Percentiles rank a stretch among this genome's conserved stretches.
Evolutionary conservation across 2,113 vertebrate species (phyloP).

Genomic region (Eulemur macaco): DNA sequence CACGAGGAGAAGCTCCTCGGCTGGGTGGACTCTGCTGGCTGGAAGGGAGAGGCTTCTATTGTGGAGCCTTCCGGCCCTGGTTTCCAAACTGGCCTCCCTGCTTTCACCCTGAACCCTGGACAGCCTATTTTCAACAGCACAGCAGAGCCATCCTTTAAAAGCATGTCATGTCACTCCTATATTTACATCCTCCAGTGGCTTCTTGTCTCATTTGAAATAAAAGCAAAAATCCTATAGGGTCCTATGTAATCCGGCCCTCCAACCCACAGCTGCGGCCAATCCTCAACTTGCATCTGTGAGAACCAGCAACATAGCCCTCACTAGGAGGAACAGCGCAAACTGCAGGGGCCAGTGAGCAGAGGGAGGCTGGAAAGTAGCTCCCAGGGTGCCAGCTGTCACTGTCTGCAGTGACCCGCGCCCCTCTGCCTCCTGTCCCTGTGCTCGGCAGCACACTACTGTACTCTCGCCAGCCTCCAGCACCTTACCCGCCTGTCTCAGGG

Average conservation of each 20-base stretch:
- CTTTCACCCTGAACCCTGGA: neutral
- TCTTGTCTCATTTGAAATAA: neutral
- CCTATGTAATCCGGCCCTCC: neutral
- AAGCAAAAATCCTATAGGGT: neutral
- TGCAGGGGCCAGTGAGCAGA: neutral
- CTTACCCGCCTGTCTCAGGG: neutral
- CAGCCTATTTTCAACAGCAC: neutral
- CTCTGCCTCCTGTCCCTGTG: neutral
- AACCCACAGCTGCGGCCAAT: neutral
- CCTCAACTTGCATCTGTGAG: neutral
- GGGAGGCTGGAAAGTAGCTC: neutral
- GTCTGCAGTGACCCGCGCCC: neutral
- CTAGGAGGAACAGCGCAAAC: neutral
- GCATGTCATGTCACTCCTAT: neutral
- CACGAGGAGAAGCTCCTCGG: neutral
- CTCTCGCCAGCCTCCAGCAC: neutral
- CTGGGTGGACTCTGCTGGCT: neutral
- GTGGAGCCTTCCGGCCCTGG: neutral
- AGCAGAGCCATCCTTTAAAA: neutral
- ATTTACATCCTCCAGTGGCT: neutral
- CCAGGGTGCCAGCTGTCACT: too few relatives aligned
- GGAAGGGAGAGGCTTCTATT: neutral
- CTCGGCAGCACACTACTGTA: neutral
- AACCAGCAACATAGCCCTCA: neutral
- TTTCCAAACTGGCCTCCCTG: neutral